These are phyloP conservation scores for Coregonus sp. DNA, from an alignment of 2,797 vertebrate species.

Conservation along the genomic window DNA sequence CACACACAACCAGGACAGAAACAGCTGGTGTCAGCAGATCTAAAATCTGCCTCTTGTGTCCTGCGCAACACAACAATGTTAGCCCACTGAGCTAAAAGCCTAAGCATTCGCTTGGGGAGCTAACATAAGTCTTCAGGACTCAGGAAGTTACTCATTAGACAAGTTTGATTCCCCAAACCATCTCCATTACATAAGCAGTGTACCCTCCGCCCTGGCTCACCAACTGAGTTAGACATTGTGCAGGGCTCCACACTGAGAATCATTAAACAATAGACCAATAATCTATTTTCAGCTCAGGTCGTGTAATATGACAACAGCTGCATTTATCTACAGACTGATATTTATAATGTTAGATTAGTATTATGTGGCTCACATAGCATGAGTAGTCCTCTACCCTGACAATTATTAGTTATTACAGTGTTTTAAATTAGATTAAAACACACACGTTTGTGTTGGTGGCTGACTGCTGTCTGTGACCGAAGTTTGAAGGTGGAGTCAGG, in stretches of 20 bases:
- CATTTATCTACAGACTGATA: not conserved
- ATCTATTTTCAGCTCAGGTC: not conserved
- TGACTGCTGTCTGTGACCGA: not conserved
- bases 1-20: conserved; percentile 1
- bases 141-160: no score
- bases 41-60: not conserved
- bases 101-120: no score
- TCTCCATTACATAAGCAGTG: no score
- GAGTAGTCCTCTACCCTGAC: not conserved
- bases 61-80: not conserved
- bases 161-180: no score
- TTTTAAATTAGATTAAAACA: conserved; percentile 19
- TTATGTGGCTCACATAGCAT: not conserved
- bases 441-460: not conserved
- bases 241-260: not conserved
- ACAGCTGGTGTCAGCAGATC: conserved; percentile 12
- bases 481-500: not conserved
- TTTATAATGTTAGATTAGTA: not conserved
- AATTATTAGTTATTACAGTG: no score
- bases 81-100: no score
- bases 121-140: no score
- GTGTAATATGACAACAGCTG: not conserved
- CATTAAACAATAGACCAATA: not conserved
- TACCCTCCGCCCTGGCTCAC: no score
- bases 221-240: not conserved